These are phyloP conservation scores for Parauchenoglanis ngamensis DNA, from an alignment of 2,797 vertebrate genomes.

Conservation along the genomic window DNA sequence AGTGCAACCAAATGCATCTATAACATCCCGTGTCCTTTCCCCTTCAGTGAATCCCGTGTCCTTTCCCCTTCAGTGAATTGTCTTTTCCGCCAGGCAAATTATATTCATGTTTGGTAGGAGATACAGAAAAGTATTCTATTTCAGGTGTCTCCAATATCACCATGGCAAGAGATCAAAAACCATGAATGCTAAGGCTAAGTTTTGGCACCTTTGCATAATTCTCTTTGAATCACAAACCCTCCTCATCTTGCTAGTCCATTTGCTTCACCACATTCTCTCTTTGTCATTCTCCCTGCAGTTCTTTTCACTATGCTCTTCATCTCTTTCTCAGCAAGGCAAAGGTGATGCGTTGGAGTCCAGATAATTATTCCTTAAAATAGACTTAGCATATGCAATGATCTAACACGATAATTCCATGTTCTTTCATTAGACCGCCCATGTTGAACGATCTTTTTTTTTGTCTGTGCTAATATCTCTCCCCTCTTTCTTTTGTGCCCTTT, in stretches of 20 bases:
- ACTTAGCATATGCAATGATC: slow-evolving; percentile 10
- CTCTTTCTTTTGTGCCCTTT: slow-evolving; percentile 4
- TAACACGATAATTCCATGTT: slow-evolving; percentile 40
- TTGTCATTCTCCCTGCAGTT: not conserved
- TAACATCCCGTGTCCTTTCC: not conserved
- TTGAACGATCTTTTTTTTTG: not conserved
- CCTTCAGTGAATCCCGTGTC: not conserved
- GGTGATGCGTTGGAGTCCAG: not conserved
- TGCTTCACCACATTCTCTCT: not conserved
- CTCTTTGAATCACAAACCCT: not conserved
- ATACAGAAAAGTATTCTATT: not conserved
- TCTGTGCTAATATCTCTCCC: slow-evolving; percentile 1
- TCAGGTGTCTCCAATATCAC: not conserved
- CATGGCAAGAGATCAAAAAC: not conserved
- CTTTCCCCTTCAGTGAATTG: not conserved
- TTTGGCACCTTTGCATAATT: not conserved
- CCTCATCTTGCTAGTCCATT: not conserved
- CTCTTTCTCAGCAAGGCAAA: not conserved
- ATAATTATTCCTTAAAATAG: slow-evolving; percentile 36
- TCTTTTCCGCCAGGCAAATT: not conserved
- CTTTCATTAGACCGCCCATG: slow-evolving; percentile 7
- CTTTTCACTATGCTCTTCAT: not conserved
- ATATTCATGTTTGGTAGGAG: not conserved
- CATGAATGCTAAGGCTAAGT: not conserved
- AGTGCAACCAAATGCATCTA: not conserved